Conservation (phyloP, 2,113 vertebrate species). For the Larimichthys crocea region DNA sequence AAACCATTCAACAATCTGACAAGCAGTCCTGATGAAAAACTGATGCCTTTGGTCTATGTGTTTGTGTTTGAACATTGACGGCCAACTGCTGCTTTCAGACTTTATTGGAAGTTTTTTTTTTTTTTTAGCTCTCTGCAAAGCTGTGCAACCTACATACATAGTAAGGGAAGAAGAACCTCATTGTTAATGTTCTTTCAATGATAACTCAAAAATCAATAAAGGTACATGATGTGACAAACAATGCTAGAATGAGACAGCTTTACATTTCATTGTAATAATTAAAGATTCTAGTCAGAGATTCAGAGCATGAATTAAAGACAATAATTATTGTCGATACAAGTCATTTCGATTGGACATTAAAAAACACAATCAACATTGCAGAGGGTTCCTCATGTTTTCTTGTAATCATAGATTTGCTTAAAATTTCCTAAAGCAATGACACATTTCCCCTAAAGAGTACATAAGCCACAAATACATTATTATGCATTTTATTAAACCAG, state of each 20-base stretch:
- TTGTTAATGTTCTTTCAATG: neutral
- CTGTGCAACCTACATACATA: neutral
- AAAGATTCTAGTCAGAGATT: constrained; percentile 6
- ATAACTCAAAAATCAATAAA: neutral
- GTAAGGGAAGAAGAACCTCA: neutral
- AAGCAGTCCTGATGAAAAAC: neutral
- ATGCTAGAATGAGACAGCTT: neutral
- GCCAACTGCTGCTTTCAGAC: neutral
- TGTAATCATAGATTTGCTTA: neutral
- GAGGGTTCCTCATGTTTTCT: neutral
- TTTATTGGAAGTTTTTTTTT: neutral
- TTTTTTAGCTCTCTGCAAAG: neutral
- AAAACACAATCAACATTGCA: constrained; percentile 1
- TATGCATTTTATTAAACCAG: constrained; percentile 44
- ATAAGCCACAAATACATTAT: constrained; percentile 32
- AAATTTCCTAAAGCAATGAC: constrained; percentile 2
- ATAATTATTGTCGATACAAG: neutral
- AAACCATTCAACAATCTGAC: too few species aligned
- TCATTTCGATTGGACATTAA: constrained; percentile 5
- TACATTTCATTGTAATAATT: constrained; percentile 12
- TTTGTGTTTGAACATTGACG: neutral
- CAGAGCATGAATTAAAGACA: constrained; percentile 8
- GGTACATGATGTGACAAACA: neutral
- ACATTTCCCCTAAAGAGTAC: constrained; percentile 32
- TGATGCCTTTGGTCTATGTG: too few species aligned